A percentile compares a stretch with the other conserved stretches of the same genome.
Evolutionary conservation across 2,113 vertebrate genomes (phyloP).

Genomic region (Balaenoptera acutorostrata): DNA sequence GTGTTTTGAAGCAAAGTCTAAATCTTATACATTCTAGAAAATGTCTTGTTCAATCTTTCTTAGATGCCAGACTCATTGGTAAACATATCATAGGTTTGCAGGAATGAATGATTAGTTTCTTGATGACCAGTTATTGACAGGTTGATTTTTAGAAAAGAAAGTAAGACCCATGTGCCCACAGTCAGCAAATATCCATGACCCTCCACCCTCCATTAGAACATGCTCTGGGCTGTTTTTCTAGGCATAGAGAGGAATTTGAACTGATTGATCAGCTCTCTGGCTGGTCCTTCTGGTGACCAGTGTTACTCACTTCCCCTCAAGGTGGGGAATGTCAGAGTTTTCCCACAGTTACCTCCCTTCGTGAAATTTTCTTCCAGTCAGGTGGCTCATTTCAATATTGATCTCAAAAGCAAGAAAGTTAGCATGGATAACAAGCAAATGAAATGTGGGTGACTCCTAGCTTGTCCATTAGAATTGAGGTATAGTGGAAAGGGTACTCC

Average conservation of each 20-base stretch:
- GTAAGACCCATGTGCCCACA: background rate
- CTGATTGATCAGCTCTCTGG: background rate
- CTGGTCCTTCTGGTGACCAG: background rate
- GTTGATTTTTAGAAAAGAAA: background rate
- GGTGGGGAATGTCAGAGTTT: background rate
- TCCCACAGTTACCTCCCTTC: background rate
- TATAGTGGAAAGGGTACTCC: background rate
- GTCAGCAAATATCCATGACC: background rate
- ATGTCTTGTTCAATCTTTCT: background rate
- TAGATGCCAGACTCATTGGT: background rate
- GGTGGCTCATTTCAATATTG: background rate
- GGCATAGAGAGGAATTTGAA: background rate
- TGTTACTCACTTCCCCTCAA: background rate
- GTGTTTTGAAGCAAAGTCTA: background rate
- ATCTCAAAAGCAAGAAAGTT: background rate
- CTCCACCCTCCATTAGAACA: background rate
- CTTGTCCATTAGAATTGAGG: background rate
- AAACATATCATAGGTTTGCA: background rate
- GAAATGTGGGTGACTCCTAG: background rate
- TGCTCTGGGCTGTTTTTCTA: background rate
- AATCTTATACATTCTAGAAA: background rate
- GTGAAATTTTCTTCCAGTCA: background rate
- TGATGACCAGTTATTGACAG: background rate
- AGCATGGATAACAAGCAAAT: background rate
- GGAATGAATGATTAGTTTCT: background rate